Evolutionary conservation across 2,113 vertebrate species (phyloP), one percentile per base, ranked within the genome.

Genomic region (Sterna hirundo): DNA sequence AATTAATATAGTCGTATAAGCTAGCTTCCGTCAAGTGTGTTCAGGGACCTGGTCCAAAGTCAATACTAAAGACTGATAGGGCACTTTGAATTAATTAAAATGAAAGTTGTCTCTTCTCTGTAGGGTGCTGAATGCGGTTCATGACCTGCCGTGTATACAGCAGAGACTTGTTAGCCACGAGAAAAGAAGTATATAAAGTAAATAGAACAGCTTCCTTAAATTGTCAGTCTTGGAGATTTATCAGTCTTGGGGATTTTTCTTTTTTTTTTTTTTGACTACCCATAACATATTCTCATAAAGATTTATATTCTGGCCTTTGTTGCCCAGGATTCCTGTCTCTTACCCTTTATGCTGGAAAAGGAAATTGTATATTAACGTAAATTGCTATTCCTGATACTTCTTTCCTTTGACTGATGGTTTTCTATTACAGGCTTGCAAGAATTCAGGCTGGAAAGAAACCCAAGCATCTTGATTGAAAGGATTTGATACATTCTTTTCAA

Each of bases 401-500:
- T 94, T 92, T 76, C 38, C 83, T 71, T 89, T 83, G 75, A 86
- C 88, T 90, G 93, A 80, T 95, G 71, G 71, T 88, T 97, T 97
- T 95, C 79, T 94, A 84, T 95, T 94, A 90, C 52, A 96, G 69
- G 47, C 54, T 91, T 94, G 58, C 54, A 95, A 90, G 91, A 94
- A 87, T 80, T 90, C 88, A 83, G 74, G 25, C 62, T 88, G 51
- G 36, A 96, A 95, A 83, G 83, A 89, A 88, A 92, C 75, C 51
- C 80, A 96, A 87, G 95, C 54, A 93, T 78, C 80, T 95, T 88
- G 91, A 88, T 92, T 75, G 96, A 96, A 87, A 90, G 60, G 85
- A 94, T 95, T 97, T 91, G 93, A 96, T 95, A 88, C 69, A 85
- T 93, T 97, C 94, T 92, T 94, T 74, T 71, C 91, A 85, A 92